A percentile compares a stretch with the other conserved stretches of the same genome.
phyloP scores from a whole-genome alignment of 2,113 vertebrate species.

The Bubo bubo region DNA sequence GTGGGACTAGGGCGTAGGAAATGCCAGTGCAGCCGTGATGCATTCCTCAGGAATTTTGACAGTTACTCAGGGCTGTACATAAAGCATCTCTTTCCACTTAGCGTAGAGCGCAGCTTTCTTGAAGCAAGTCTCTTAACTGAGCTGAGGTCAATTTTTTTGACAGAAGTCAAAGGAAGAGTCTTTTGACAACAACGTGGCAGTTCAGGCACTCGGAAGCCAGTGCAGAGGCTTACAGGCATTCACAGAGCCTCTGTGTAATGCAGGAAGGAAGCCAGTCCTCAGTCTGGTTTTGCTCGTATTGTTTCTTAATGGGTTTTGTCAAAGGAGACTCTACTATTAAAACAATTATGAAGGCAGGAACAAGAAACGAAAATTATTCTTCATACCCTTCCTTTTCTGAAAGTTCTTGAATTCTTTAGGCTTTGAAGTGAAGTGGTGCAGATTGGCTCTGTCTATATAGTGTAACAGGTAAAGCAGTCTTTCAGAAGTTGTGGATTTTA shows the following conservation, averaged over 20 bases:
- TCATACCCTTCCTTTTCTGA: neutral
- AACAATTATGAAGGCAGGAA: neutral
- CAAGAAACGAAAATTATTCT: neutral
- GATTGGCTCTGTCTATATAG: fast-evolving
- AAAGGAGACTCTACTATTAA: neutral
- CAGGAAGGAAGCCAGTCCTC: neutral
- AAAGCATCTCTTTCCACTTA: neutral
- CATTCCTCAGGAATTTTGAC: neutral
- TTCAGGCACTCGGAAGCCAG: neutral
- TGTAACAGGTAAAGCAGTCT: neutral
- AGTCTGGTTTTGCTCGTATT: neutral
- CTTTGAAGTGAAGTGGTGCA: neutral
- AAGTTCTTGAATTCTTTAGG: neutral
- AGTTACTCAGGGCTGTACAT: neutral
- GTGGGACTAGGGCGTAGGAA: neutral
- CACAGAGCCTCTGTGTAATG: neutral
- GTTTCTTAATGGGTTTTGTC: neutral
- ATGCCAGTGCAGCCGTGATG: neutral
- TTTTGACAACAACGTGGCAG: neutral
- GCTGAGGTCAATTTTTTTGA: neutral
- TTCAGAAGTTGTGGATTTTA: neutral
- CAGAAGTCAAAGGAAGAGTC: neutral
- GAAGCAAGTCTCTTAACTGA: neutral
- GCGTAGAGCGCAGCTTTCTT: neutral
- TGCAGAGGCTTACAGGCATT: neutral